These are phyloP conservation scores for Poicephalus gulielmi DNA, from an alignment of 2,113 vertebrate genomes.

Conservation along the genomic window DNA sequence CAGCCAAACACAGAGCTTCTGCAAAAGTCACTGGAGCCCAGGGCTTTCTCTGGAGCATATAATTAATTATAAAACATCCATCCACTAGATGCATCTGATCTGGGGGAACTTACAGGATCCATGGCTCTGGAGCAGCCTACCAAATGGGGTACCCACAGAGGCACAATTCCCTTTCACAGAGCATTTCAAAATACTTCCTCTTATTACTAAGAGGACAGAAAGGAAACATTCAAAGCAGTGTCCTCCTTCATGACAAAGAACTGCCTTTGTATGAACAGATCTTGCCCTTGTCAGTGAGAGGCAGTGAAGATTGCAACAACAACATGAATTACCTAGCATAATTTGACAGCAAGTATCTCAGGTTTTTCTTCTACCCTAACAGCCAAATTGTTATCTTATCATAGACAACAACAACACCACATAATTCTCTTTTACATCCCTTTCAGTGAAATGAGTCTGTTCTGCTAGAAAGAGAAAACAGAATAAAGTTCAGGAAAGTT, in stretches of 20 bases:
- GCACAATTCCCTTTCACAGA: background rate
- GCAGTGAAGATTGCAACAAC: background rate
- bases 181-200: background rate
- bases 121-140: background rate
- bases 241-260: background rate
- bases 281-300: background rate
- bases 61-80: background rate
- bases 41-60: background rate
- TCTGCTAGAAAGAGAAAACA: background rate
- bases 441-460: background rate
- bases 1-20: background rate
- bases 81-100: background rate
- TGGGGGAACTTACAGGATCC: background rate
- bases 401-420: background rate
- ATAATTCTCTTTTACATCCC: background rate
- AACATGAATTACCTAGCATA: background rate
- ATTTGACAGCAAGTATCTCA: background rate
- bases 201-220: background rate
- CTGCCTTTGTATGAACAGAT: background rate
- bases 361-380: background rate
- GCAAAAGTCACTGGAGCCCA: background rate
- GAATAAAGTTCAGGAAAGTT: background rate
- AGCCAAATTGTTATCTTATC: background rate
- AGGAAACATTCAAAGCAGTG: rapidly evolving
- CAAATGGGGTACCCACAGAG: background rate